Evolutionary conservation across 2,888 invertebrate genomes (phyloP), one percentile per base, ranked within the genome.

Genomic region (Limnephilus lunatus): DNA sequence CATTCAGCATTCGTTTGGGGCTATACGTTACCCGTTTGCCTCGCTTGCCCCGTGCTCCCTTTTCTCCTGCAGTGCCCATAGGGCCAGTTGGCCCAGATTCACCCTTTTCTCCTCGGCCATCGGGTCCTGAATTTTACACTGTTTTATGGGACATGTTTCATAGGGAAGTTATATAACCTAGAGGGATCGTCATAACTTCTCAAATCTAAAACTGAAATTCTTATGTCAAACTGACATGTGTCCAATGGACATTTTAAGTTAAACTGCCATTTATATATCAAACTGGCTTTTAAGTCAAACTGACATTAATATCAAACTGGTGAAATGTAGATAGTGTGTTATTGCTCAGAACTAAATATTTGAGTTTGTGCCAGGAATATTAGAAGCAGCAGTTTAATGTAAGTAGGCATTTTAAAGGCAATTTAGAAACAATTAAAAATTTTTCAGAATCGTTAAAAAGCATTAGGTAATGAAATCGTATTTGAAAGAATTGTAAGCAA

Each of bases 1-100:
- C 90, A 93, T 92, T 89, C 90, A 93, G 91, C 93, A 93, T 92
- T 81, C 83, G 25, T 92, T 25, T 86, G 83, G 92, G 91, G 91
- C 88, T 81, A 35, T 94, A 95, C 96, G 97, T 97, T 98, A 98
- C 99, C 98, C 98, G 97, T 96, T 98, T 98, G 97, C 99, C 99
- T 96, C 98, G 97, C 95, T 98, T 98, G 95, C 99, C 99, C 95
- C 99, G 97, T 94, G 98, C 97, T 95, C 99, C 99, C 96, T 98
- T 98, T 95, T 98, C 98, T 94, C 99, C 99, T 94, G 97, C 96
- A 94, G 96, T 96, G 94, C 98, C 98, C 94, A 97, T 97, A 94
- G 97, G 97, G 94, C 98, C 98, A 94, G 97, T 96, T 94, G 97
- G 97, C 94, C 98, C 98, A 94, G 97, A 94, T 94, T 98, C 98